Evolutionary conservation across 2,797 vertebrate species (phyloP), one percentile per base, ranked within the genome.

Genomic region (Sebastes oblongus): DNA sequence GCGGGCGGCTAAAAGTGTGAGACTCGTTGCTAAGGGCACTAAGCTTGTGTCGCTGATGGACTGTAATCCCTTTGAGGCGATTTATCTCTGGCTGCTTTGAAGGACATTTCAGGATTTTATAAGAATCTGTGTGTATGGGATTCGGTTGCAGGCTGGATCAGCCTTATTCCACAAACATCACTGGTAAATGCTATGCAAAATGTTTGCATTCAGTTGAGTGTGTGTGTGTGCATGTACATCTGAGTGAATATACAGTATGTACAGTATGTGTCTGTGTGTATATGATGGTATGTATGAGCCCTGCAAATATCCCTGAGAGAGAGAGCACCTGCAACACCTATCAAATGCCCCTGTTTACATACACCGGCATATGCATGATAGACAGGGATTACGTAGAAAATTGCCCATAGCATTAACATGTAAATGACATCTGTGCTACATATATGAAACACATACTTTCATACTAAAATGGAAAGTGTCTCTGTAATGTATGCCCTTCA

Each of bases 81-180:
- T 78, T 84, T 61, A 72, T 72, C 79, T 75, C 66, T 1, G 11
- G 66, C 62, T 75, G 74, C 67, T 78, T 84, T 86, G 55, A 75
- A 84, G 67, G 74, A 72, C 58, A 82, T 78, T 76, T 78, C 34
- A 75, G 79, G 62, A 72, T 71, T 86, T 71, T 39, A 20, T 24
- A 76, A 77, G 66, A 65, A 67, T 76, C 13, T 9, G 42, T 13
- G 16, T 81, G 27, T 46, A 2, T 71, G 36, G 36, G 78, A 77
- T 67, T 74, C 16, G 61, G n/a, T 66, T 66, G 25, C 67, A 54
- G 27, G 54, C 66, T 55, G 78, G 32, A 46, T 75, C 30, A 58
- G n/a, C 39, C 6, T 36, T 24, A 59, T 36, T 46, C 16, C 22
- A 60, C 20, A 61, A 68, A 78, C 34, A 62, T 50, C 14, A 67